These are phyloP conservation scores for Spongilla lacustris DNA, from an alignment of 37 sponge, comb jelly and placozoan genomes.

Conservation along the genomic window DNA sequence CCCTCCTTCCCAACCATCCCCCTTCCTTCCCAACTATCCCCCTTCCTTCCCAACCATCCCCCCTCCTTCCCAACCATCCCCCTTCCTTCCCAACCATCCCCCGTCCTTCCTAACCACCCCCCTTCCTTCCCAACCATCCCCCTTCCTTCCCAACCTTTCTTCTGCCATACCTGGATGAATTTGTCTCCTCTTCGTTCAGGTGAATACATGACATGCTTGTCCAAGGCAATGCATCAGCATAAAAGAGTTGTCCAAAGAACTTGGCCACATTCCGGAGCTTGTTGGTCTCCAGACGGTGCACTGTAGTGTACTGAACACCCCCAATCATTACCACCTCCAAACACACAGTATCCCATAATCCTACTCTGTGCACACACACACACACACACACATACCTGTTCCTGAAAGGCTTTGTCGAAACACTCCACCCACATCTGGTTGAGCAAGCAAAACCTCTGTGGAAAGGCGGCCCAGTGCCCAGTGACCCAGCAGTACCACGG, in stretches of 20 bases:
- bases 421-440: constrained; percentile 88
- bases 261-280: constrained; percentile 94
- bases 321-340: background rate
- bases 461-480: background rate
- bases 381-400: constrained; percentile 62
- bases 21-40: too few relatives aligned
- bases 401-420: constrained; percentile 78
- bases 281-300: constrained; percentile 96
- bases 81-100: too few relatives aligned
- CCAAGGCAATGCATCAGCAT: constrained; percentile 97
- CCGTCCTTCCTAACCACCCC: too few relatives aligned
- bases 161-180: constrained; percentile 82
- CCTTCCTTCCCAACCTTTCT: too few relatives aligned
- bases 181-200: constrained; percentile 98
- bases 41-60: too few relatives aligned
- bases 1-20: too few relatives aligned
- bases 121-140: background rate
- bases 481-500: background rate
- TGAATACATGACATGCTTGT: constrained; percentile 86
- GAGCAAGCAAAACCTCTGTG: constrained; percentile 87
- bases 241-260: constrained; percentile 93
- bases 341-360: background rate
- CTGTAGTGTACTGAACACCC: constrained; percentile 79
- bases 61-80: too few relatives aligned
- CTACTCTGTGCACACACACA: background rate